These are phyloP conservation scores for Ommatoiulus sabulosus DNA, from an alignment of 2,888 invertebrate genomes.

Conservation along the genomic window DNA sequence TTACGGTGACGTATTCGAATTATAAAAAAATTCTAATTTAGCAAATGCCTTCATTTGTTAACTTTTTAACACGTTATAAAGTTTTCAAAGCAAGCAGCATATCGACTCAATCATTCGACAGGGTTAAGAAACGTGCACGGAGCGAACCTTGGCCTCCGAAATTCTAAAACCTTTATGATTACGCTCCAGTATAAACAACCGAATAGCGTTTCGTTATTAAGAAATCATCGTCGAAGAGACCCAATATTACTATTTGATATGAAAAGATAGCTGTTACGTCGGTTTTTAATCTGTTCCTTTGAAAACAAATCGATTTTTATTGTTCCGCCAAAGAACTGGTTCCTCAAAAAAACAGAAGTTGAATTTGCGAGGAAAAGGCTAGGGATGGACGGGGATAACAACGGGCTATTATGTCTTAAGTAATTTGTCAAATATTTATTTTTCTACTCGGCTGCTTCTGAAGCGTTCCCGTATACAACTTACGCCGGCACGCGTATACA, in stretches of 20 bases:
- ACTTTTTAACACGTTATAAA: background rate
- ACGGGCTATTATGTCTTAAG: constrained; percentile 31
- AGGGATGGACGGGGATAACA: background rate
- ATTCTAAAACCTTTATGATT: background rate
- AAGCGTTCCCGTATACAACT: background rate
- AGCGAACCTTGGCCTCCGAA: background rate
- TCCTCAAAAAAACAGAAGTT: background rate
- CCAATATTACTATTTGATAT: background rate
- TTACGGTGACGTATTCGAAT: background rate
- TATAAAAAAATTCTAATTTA: too few relatives aligned
- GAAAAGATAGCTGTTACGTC: background rate
- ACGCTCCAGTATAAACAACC: background rate
- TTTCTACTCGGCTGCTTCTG: background rate
- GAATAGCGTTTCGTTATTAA: constrained; percentile 19
- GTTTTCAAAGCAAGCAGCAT: too few relatives aligned
- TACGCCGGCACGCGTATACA: background rate
- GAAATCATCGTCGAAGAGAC: background rate
- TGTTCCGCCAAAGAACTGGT: background rate
- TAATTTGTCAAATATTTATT: constrained; percentile 21
- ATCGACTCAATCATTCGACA: background rate
- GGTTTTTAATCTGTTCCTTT: constrained; percentile 2
- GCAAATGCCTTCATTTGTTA: too few relatives aligned
- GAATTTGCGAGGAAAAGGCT: background rate
- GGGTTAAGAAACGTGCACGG: background rate
- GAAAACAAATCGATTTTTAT: constrained; percentile 10